phyloP scores from a whole-genome alignment of 2,888 invertebrate species.

The Andrena dorsata region DNA sequence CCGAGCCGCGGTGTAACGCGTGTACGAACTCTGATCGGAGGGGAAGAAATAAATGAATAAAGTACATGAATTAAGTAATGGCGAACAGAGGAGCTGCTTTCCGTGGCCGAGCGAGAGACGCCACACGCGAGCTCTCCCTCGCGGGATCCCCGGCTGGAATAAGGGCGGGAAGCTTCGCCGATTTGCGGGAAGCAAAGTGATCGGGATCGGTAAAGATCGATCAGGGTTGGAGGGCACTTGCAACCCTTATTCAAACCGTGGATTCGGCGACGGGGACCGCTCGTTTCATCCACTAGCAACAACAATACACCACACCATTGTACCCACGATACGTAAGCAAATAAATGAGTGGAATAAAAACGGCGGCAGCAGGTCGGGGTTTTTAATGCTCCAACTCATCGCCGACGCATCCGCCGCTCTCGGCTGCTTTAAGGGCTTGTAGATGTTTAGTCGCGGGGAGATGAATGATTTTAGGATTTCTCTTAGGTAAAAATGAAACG shows the following conservation, averaged over 20 bases:
- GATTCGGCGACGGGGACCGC: too few species aligned
- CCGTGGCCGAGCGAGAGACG: not conserved
- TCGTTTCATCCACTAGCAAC: slow-evolving; percentile 38
- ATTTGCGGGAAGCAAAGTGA: too few species aligned
- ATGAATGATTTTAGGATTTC: too few species aligned
- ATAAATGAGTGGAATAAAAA: slow-evolving; percentile 58
- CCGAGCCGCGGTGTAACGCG: slow-evolving; percentile 30
- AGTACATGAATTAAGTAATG: slow-evolving; percentile 1
- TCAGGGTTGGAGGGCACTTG: too few species aligned
- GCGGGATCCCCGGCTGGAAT: not conserved
- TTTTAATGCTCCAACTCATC: slow-evolving; percentile 4
- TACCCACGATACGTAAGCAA: slow-evolving; percentile 69
- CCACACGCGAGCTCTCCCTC: slow-evolving; percentile 2
- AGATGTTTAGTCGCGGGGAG: too few species aligned
- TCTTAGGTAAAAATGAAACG: too few species aligned
- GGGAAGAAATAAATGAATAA: slow-evolving; percentile 3
- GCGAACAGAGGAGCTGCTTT: not conserved
- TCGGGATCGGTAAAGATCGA: too few species aligned
- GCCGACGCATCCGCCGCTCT: not conserved
- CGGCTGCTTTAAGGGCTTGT: not conserved
- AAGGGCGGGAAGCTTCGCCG: too few species aligned
- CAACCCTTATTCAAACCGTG: too few species aligned
- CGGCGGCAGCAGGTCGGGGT: slow-evolving; percentile 8
- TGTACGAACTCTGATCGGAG: not conserved
- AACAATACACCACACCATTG: slow-evolving; percentile 56